Conservation (phyloP, 2,113 vertebrate species). For the Pantherophis guttatus region DNA sequence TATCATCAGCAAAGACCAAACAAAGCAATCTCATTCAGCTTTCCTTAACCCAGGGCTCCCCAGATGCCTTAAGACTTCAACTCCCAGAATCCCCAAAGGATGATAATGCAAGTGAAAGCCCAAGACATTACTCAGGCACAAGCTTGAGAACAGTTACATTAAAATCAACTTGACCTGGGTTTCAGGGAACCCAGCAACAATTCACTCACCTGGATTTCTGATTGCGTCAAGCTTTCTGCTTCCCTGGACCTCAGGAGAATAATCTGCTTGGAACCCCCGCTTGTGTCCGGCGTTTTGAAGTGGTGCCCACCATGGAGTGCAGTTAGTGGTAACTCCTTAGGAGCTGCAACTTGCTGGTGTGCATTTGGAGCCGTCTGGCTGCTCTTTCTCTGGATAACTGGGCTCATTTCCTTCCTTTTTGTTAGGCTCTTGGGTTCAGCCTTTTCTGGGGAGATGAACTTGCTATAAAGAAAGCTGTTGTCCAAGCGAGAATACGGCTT, state of each 20-base stretch:
- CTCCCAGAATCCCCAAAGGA: background rate
- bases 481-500: conserved; percentile 79
- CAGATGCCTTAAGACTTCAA: background rate
- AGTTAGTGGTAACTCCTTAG: conserved; percentile 28
- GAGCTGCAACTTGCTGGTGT: background rate
- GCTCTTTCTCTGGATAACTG: conserved; percentile 34
- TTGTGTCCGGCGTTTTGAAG: background rate
- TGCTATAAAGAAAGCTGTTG: conserved; percentile 81
- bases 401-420: background rate
- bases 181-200: rapidly evolving
- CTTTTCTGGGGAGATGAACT: conserved; percentile 38
- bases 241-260: conserved; percentile 7
- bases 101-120: background rate
- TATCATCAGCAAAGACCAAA: background rate
- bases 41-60: background rate
- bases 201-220: conserved; percentile 79
- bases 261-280: conserved; percentile 25
- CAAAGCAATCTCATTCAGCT: background rate
- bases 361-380: conserved; percentile 40
- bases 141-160: background rate
- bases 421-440: background rate
- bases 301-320: background rate
- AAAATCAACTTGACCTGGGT: background rate
- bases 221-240: conserved; percentile 32
- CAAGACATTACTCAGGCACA: background rate